phyloP scores from a whole-genome alignment of 1,140 invertebrate species.

The Globodera ellingtonae region DNA sequence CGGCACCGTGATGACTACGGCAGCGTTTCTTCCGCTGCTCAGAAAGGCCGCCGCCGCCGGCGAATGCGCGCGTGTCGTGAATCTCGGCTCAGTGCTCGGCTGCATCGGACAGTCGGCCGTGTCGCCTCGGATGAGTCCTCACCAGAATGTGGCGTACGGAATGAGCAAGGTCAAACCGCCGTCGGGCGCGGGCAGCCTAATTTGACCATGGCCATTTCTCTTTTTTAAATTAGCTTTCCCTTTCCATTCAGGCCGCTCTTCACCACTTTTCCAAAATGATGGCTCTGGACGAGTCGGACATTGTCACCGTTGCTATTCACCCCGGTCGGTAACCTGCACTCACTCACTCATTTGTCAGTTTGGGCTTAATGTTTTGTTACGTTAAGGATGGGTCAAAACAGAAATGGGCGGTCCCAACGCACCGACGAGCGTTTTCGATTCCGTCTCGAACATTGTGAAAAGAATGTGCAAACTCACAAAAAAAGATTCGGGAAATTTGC shows the following conservation, averaged over 20 bases:
- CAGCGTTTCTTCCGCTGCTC: slow-evolving; percentile 39
- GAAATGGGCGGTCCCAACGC: slow-evolving; percentile 30
- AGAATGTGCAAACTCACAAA: slow-evolving; percentile 18
- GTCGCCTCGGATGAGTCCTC: background rate
- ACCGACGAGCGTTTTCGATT: slow-evolving; percentile 2
- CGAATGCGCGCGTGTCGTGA: slow-evolving; percentile 21
- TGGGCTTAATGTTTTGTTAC: background rate
- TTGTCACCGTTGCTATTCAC: slow-evolving; percentile 20
- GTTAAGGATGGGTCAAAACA: slow-evolving; percentile 25
- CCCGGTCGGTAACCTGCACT: background rate
- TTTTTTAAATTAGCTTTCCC: background rate
- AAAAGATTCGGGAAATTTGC: slow-evolving; percentile 21
- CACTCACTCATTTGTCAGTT: background rate
- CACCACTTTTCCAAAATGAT: slow-evolving; percentile 32
- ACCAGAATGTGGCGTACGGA: slow-evolving; percentile 30
- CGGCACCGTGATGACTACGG: slow-evolving; percentile 27
- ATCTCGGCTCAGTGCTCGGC: slow-evolving; percentile 35
- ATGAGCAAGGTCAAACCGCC: slow-evolving; percentile 33
- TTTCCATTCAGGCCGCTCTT: slow-evolving; percentile 25
- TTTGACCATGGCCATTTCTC: background rate
- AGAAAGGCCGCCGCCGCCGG: slow-evolving; percentile 29
- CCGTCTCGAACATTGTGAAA: slow-evolving; percentile 7
- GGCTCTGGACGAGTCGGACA: slow-evolving; percentile 17
- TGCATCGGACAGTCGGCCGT: slow-evolving; percentile 18
- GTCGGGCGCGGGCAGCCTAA: background rate